These are phyloP conservation scores for Umimayanthus chanpuru DNA, from an alignment of 92 coral and sea anemone genomes.

Conservation along the genomic window DNA sequence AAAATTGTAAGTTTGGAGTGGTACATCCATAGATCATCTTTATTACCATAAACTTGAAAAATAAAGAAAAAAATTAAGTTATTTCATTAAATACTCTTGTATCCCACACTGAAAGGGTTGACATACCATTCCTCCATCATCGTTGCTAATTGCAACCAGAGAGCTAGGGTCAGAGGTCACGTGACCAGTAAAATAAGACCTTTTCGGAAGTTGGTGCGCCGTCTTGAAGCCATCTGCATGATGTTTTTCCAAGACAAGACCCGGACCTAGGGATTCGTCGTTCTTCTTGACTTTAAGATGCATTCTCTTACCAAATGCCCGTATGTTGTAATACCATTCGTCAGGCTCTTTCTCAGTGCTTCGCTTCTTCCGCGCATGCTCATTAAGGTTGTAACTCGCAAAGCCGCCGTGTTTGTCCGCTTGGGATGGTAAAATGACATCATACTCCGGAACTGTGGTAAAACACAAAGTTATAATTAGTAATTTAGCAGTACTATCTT, in stretches of 20 bases:
- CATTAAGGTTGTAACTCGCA: slow-evolving; percentile 48
- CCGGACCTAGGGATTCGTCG: slow-evolving; percentile 73
- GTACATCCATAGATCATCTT: too few species aligned
- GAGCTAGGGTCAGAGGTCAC: slow-evolving; percentile 85
- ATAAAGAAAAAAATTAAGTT: too few species aligned
- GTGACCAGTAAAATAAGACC: slow-evolving; percentile 74
- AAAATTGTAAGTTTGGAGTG: too few species aligned
- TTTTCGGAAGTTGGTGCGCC: slow-evolving; percentile 59
- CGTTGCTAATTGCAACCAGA: slow-evolving; percentile 78
- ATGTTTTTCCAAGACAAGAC: slow-evolving; percentile 60
- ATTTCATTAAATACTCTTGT: neutral
- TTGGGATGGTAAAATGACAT: slow-evolving; percentile 66
- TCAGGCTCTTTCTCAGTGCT: slow-evolving; percentile 43
- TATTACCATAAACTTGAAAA: neutral
- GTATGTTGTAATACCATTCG: slow-evolving; percentile 57
- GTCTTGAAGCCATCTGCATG: slow-evolving; percentile 67
- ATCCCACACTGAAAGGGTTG: neutral
- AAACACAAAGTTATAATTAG: neutral
- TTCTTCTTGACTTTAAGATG: slow-evolving; percentile 76
- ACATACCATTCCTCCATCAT: slow-evolving; percentile 82
- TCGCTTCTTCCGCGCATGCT: slow-evolving; percentile 57
- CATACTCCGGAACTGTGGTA: slow-evolving; percentile 74
- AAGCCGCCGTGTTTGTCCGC: slow-evolving; percentile 61
- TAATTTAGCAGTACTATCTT: neutral
- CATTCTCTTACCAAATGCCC: slow-evolving; percentile 76